A percentile compares a stretch with the other conserved stretches of the same genome.
phyloP scores from a whole-genome alignment of 2,113 vertebrate genomes.

The Tachysurus vachellii region DNA sequence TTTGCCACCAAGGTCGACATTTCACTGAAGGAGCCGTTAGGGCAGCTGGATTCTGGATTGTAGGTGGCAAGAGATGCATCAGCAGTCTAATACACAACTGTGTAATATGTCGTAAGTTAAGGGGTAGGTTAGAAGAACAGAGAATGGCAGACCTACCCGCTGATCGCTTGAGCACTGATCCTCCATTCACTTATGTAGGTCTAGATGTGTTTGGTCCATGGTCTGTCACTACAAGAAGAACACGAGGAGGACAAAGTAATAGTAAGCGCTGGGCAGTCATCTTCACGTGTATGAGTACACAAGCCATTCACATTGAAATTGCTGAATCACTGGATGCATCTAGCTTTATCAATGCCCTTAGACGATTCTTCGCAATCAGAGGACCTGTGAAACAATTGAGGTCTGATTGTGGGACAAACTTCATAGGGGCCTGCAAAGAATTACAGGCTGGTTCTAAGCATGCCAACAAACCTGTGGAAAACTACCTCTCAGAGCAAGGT shows the following conservation, averaged over 20 bases:
- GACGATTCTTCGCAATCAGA: not conserved
- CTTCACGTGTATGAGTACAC: conserved; percentile 6
- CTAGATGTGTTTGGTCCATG: conserved; percentile 54
- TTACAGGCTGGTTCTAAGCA: not conserved
- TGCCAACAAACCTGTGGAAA: not conserved
- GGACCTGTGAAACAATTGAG: not conserved
- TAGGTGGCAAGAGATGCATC: not conserved
- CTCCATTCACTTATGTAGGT: conserved; percentile 52
- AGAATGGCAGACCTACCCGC: conserved; percentile 45
- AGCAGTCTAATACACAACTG: conserved; percentile 7
- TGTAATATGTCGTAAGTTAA: conserved; percentile 28
- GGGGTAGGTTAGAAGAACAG: conserved; percentile 14
- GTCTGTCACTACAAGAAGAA: not conserved
- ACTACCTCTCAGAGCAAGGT: not conserved
- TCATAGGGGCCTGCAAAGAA: not conserved
- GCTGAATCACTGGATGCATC: not conserved
- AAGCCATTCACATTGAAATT: not conserved
- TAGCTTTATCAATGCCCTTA: not conserved
- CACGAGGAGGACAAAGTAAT: not conserved
- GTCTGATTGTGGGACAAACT: not conserved
- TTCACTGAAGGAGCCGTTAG: not conserved
- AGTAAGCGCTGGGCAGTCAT: conserved; percentile 26
- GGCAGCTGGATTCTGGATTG: conserved; percentile 7
- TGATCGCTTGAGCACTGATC: conserved; percentile 36
- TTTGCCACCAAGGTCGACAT: not conserved